A percentile compares a stretch with the other conserved stretches of the same genome.
These are phyloP conservation scores for Syndactyla subalaris DNA, from an alignment of 2,797 vertebrate species.

Conservation along the genomic window DNA sequence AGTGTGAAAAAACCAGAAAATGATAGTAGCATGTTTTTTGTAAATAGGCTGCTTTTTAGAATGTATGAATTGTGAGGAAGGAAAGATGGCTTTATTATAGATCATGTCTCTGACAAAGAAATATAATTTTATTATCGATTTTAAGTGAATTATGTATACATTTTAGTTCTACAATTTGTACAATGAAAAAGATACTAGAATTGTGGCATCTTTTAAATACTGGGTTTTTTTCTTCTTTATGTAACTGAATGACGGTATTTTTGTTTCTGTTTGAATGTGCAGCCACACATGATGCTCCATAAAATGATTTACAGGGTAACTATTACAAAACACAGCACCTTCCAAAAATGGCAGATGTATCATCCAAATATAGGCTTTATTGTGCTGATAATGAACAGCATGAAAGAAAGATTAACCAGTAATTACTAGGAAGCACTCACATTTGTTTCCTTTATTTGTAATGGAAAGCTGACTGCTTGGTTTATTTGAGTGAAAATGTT, in stretches of 20 bases:
- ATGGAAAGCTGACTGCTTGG: not conserved
- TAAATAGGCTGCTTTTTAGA: not conserved
- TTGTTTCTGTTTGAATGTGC: not conserved
- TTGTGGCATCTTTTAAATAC: not conserved
- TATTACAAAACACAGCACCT: not conserved
- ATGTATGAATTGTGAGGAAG: not conserved
- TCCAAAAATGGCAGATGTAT: slow-evolving; percentile 7
- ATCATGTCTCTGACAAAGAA: not conserved
- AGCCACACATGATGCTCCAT: not conserved
- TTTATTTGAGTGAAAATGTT: not conserved
- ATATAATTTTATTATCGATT: not conserved
- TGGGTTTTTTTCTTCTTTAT: not conserved
- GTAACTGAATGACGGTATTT: not conserved
- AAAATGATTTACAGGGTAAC: not conserved
- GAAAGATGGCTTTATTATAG: not conserved
- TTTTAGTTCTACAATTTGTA: not conserved
- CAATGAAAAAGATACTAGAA: not conserved
- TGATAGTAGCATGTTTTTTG: not conserved
- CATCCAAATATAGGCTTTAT: slow-evolving; percentile 13
- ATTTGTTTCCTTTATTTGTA: not conserved
- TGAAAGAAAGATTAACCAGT: not conserved
- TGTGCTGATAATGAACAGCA: not conserved
- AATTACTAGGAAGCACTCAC: not conserved
- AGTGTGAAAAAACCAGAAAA: not conserved
- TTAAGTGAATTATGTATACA: not conserved